These are phyloP conservation scores for Trididemnum nubilum DNA, from an alignment of 23 tunicate species.

Conservation along the genomic window DNA sequence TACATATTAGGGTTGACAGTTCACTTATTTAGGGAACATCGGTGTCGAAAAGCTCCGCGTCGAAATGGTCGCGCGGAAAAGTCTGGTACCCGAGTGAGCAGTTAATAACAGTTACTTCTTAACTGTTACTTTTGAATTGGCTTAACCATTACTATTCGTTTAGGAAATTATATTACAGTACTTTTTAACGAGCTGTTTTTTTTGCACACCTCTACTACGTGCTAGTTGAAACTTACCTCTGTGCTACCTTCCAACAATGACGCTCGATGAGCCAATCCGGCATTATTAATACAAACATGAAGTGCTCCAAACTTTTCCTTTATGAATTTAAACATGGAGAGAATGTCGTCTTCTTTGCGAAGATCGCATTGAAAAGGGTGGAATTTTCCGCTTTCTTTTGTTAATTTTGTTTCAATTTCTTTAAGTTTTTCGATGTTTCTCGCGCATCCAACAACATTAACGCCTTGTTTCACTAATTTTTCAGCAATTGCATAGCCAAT, in stretches of 20 bases:
- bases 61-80: no score
- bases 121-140: no score
- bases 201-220: no score
- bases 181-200: no score
- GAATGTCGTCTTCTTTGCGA: conserved; percentile 47
- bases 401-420: conserved; percentile 50
- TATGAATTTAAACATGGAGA: conserved; percentile 60
- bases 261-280: conserved; percentile 64
- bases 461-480: conserved; percentile 48
- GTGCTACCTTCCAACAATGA: conserved; percentile 61
- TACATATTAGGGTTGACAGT: no score
- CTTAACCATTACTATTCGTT: no score
- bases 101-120: no score
- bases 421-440: conserved; percentile 58
- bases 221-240: conserved; percentile 52
- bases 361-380: conserved; percentile 65
- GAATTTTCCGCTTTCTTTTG: conserved; percentile 52
- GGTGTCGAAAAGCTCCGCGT: no score
- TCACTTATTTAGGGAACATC: no score
- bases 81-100: no score
- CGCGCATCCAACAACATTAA: conserved; percentile 81
- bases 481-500: conserved; percentile 72
- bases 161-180: no score
- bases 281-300: conserved; percentile 79
- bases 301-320: conserved; percentile 58